Conservation (phyloP, 2,113 vertebrate species). For the Sylvilagus bachmani region DNA sequence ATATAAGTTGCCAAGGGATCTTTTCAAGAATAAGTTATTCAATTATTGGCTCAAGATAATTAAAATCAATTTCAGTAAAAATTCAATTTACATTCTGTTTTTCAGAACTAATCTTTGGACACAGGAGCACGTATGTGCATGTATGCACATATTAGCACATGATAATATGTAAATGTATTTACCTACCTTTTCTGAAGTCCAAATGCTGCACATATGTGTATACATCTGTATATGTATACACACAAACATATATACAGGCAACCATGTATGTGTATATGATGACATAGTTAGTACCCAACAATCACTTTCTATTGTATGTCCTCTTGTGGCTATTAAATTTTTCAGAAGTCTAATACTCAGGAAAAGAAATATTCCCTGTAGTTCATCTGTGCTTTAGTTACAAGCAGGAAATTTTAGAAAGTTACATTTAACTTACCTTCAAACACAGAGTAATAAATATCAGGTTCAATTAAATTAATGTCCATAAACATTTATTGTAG, state of each 20-base stretch:
- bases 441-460: conserved; percentile 54
- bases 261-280: neutral
- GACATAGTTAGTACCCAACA: neutral
- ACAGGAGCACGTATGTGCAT: neutral
- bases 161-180: neutral
- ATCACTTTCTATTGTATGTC: neutral
- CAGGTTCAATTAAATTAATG: conserved; percentile 39
- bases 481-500: neutral
- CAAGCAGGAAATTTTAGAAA: conserved; percentile 47
- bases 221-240: neutral
- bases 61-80: conserved; percentile 51
- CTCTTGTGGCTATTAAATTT: conserved; percentile 5
- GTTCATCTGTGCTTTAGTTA: conserved; percentile 28
- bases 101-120: neutral
- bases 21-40: conserved; percentile 8
- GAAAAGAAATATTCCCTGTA: neutral
- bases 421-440: conserved; percentile 16
- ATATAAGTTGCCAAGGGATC: neutral
- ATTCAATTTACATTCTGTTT: neutral
- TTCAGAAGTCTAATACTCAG: conserved; percentile 23
- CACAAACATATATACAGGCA: neutral
- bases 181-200: neutral
- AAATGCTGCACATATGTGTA: neutral
- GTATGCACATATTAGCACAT: neutral
- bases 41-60: conserved; percentile 42